Conservation (phyloP, 2,797 vertebrate genomes). For the Saxicola maurus region DNA sequence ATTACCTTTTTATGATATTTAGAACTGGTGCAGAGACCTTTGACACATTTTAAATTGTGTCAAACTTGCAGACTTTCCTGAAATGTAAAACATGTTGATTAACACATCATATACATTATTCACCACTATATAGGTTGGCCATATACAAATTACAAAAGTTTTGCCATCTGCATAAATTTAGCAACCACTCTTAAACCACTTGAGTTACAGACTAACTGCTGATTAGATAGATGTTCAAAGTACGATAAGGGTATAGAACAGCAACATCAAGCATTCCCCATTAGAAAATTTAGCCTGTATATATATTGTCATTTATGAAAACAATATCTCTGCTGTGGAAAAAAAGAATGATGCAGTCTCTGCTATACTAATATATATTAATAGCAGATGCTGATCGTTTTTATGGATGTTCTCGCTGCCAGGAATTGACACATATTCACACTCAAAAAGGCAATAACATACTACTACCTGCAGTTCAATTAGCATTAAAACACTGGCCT, state of each 20-base stretch:
- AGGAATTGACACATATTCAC: background rate
- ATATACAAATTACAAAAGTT: background rate
- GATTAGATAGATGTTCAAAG: background rate
- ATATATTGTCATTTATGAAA: background rate
- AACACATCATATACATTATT: background rate
- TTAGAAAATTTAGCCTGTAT: background rate
- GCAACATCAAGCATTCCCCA: background rate
- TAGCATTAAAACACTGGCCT: background rate
- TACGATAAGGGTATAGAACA: background rate
- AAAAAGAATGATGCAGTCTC: background rate
- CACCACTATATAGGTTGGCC: background rate
- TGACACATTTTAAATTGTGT: background rate
- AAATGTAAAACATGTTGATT: background rate
- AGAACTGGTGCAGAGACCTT: background rate
- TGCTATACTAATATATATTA: constrained; percentile 13
- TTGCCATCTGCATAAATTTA: constrained; percentile 15
- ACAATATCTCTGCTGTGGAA: background rate
- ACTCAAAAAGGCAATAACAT: background rate
- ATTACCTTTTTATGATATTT: background rate
- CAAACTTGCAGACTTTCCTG: background rate
- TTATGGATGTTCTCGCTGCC: background rate
- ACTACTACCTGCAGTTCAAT: background rate
- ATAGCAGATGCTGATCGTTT: background rate
- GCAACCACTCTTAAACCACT: background rate
- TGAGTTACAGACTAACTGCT: background rate